Conservation (phyloP, 35 echinoderm and acorn worm species). For the Apostichopus californicus region DNA sequence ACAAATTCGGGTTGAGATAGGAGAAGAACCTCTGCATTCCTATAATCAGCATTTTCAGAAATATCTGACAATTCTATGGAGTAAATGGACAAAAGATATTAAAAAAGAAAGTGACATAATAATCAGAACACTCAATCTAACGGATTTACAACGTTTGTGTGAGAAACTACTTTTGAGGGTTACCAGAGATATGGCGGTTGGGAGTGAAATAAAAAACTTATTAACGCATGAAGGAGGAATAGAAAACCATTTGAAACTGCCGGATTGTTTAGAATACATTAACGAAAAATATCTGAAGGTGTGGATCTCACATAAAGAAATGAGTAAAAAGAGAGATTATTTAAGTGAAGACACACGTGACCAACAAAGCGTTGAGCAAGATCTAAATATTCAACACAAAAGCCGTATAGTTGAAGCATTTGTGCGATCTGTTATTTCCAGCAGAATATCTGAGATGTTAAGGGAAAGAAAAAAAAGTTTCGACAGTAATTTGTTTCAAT, state of each 20-base stretch:
- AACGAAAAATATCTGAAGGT: constrained; percentile 1
- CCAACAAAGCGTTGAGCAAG: too few relatives aligned
- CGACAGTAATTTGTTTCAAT: not conserved
- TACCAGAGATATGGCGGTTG: constrained; percentile 17
- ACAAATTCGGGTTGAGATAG: too few relatives aligned
- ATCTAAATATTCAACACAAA: too few relatives aligned
- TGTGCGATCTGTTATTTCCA: too few relatives aligned
- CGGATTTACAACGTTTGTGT: not conserved
- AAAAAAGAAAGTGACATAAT: too few relatives aligned
- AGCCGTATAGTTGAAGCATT: too few relatives aligned
- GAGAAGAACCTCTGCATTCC: too few relatives aligned
- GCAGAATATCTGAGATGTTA: not conserved
- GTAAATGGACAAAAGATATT: too few relatives aligned
- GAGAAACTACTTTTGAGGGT: constrained; percentile 2
- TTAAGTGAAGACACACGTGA: not conserved
- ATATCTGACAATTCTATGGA: too few relatives aligned
- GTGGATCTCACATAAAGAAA: not conserved
- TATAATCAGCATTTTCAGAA: too few relatives aligned
- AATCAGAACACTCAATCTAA: too few relatives aligned
- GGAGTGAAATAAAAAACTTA: constrained; percentile 4
- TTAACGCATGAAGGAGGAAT: constrained; percentile 14
- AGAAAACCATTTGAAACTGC: not conserved
- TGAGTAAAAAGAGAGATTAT: not conserved
- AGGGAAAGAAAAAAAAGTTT: not conserved
- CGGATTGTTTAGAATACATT: constrained; percentile 2